Percentiles rank a stretch among this genome's conserved stretches.
phyloP scores from a whole-genome alignment of 2,888 invertebrate genomes.

The Drosophila anomalipes region DNA sequence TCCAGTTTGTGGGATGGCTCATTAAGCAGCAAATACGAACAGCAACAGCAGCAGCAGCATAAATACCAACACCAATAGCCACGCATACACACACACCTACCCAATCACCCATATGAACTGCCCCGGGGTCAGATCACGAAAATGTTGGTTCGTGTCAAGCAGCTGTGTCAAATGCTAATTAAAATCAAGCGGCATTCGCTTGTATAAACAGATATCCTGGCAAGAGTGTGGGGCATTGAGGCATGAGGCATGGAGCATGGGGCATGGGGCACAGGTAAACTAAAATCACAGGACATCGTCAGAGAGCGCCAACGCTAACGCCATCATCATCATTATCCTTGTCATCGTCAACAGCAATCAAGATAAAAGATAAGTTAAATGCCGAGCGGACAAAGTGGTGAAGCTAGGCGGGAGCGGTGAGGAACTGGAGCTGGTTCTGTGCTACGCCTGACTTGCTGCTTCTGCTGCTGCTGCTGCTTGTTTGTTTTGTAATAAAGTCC shows the following conservation, averaged over 20 bases:
- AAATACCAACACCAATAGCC: neutral
- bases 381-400: constrained; percentile 47
- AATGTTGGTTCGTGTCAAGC: constrained; percentile 69
- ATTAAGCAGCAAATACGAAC: constrained; percentile 64
- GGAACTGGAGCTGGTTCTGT: constrained; percentile 19
- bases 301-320: constrained; percentile 32
- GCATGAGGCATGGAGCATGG: neutral
- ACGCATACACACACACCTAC: neutral
- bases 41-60: neutral
- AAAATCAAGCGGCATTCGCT: constrained; percentile 80
- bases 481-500: constrained; percentile 81
- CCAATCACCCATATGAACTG: constrained; percentile 3
- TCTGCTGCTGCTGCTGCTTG: constrained; percentile 47
- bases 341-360: constrained; percentile 82
- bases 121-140: constrained; percentile 23
- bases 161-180: constrained; percentile 81
- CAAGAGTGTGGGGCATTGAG: neutral
- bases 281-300: constrained; percentile 55
- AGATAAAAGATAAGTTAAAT: constrained; percentile 81
- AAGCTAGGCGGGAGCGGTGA: constrained; percentile 3
- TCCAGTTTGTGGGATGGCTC: constrained; percentile 67
- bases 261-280: constrained; percentile 42
- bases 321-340: constrained; percentile 80
- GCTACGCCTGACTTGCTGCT: constrained; percentile 24
- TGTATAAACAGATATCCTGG: constrained; percentile 65